phyloP scores from a whole-genome alignment of 2,113 vertebrate species.

The Euleptes europaea region DNA sequence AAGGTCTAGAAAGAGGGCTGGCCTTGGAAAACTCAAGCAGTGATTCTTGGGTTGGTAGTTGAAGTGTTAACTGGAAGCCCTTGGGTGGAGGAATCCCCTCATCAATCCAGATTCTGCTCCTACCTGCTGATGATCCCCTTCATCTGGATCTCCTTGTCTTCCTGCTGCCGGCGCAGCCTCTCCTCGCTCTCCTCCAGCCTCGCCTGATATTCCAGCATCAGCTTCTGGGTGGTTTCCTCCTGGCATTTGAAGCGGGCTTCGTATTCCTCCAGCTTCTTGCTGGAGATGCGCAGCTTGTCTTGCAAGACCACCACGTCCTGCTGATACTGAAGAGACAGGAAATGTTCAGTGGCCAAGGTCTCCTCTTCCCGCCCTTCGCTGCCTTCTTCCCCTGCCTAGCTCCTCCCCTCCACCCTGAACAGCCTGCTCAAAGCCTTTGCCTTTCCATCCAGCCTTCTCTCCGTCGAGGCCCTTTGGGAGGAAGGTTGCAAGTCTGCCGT shows the following conservation, averaged over 20 bases:
- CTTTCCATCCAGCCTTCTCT: constrained; percentile 40
- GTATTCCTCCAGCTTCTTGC: constrained; percentile 96
- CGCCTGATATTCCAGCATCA: constrained; percentile 96
- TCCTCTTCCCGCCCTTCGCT: neutral
- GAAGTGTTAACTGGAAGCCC: too few species aligned
- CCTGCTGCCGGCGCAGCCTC: constrained; percentile 92
- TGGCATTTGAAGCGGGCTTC: constrained; percentile 94
- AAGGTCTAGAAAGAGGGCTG: too few species aligned
- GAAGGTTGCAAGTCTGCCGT: neutral
- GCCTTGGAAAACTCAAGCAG: too few species aligned
- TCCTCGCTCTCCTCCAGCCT: constrained; percentile 96
- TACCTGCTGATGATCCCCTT: constrained; percentile 99
- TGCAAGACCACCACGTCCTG: constrained; percentile 94
- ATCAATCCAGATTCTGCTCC: neutral
- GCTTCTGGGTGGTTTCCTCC: constrained; percentile 95
- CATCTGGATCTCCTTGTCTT: constrained; percentile 99
- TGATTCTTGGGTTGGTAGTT: too few species aligned
- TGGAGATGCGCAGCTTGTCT: constrained; percentile 92
- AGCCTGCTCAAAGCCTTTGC: constrained; percentile 11
- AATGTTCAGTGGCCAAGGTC: constrained; percentile 9
- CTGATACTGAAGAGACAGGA: constrained; percentile 80
- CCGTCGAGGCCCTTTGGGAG: neutral
- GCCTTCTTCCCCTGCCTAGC: neutral
- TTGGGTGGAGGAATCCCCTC: too few species aligned
- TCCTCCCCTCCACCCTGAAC: constrained; percentile 51